A percentile compares a stretch with the other conserved stretches of the same genome.
phyloP scores from a whole-genome alignment of 2,113 vertebrate genomes.

The Tyrannus savana region DNA sequence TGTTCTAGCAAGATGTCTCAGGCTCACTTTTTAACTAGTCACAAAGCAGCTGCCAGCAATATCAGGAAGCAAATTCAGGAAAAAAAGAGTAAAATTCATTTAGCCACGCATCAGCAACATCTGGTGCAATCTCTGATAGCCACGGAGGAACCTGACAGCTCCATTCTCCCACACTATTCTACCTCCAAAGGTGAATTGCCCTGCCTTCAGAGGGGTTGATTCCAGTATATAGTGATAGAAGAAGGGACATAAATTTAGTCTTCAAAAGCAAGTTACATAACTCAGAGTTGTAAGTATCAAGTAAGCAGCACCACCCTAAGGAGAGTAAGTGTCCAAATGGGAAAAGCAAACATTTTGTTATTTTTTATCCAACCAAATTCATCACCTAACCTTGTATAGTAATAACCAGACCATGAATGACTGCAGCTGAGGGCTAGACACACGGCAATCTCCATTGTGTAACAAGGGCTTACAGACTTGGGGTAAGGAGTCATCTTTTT shows the following conservation, averaged over 20 bases:
- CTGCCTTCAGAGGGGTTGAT: background rate
- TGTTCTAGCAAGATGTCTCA: slow-evolving; percentile 33
- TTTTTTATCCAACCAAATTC: background rate
- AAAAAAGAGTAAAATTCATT: slow-evolving; percentile 17
- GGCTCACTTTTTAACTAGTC: slow-evolving; percentile 36
- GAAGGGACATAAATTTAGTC: background rate
- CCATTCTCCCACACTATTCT: background rate
- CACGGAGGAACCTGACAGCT: background rate
- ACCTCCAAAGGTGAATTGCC: background rate
- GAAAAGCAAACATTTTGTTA: background rate
- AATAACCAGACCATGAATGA: background rate
- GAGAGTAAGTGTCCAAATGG: background rate
- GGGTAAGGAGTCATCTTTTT: background rate
- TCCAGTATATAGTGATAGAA: background rate
- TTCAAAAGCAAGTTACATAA: background rate
- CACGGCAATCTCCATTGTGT: background rate
- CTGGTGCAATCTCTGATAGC: background rate
- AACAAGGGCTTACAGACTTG: background rate
- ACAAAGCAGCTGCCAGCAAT: slow-evolving; percentile 47
- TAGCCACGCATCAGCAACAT: slow-evolving; percentile 5
- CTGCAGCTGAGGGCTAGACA: background rate
- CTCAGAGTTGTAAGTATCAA: background rate
- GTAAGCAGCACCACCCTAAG: background rate
- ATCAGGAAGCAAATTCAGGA: slow-evolving; percentile 2
- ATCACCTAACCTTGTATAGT: background rate